A percentile compares a stretch with the other conserved stretches of the same genome.
Evolutionary conservation across 2,888 invertebrate genomes (phyloP).

Genomic region (Acanthacorydalis orientalis): DNA sequence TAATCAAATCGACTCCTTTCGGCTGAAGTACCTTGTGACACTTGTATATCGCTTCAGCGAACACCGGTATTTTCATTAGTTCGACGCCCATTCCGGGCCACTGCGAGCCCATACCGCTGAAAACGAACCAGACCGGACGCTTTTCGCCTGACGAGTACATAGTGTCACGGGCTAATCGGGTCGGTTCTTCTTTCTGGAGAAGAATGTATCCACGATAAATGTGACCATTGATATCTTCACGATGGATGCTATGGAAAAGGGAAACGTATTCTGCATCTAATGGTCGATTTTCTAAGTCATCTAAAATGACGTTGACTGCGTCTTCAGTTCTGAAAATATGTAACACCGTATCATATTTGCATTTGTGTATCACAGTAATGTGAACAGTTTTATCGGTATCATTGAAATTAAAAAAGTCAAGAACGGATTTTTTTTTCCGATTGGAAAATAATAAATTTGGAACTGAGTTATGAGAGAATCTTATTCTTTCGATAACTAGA

Average conservation of each 20-base stretch:
- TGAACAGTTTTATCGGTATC: not conserved
- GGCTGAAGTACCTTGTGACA: constrained; percentile 44
- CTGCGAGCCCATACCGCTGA: constrained; percentile 62
- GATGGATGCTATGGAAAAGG: constrained; percentile 37
- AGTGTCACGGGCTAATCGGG: constrained; percentile 30
- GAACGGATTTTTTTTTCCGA: too few relatives aligned
- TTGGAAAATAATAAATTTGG: too few relatives aligned
- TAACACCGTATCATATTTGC: not conserved
- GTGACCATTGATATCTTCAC: constrained; percentile 30
- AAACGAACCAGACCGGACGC: constrained; percentile 50
- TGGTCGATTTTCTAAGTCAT: constrained; percentile 40
- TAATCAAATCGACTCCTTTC: constrained; percentile 44
- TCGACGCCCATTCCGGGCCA: constrained; percentile 52
- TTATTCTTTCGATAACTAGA: too few relatives aligned
- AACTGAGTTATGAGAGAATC: too few relatives aligned
- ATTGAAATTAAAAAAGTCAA: too few relatives aligned
- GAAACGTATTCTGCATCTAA: constrained; percentile 44
- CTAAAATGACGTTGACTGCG: constrained; percentile 45
- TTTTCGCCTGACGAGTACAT: constrained; percentile 43
- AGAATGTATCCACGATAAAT: constrained; percentile 45
- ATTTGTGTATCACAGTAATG: too few relatives aligned
- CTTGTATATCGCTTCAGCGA: constrained; percentile 41
- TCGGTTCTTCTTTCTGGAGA: constrained; percentile 15
- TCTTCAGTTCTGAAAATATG: constrained; percentile 44
- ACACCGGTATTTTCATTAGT: constrained; percentile 46